These are phyloP conservation scores for Argyresthia albistria DNA, from an alignment of 2,888 invertebrate genomes.

Conservation along the genomic window DNA sequence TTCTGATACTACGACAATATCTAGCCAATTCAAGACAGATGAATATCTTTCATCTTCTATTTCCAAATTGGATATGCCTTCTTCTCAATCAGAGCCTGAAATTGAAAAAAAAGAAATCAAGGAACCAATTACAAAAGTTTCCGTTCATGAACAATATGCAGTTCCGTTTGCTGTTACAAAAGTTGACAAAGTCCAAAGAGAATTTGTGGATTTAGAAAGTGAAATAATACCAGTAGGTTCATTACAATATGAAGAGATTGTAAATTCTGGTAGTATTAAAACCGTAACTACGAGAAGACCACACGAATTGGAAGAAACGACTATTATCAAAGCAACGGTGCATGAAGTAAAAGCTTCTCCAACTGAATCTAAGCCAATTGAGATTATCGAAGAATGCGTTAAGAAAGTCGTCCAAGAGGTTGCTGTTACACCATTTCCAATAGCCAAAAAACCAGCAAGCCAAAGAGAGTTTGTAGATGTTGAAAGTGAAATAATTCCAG, in stretches of 20 bases:
- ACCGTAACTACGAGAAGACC: constrained; percentile 38
- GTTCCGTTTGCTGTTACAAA: constrained; percentile 51
- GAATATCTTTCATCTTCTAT: constrained; percentile 56
- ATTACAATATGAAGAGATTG: constrained; percentile 54
- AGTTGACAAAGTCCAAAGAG: constrained; percentile 44
- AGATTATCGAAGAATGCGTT: constrained; percentile 17
- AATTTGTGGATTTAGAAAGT: constrained; percentile 62
- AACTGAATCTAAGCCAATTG: constrained; percentile 16
- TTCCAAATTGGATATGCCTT: constrained; percentile 53
- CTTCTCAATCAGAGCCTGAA: constrained; percentile 42
- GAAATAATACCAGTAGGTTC: constrained; percentile 62
- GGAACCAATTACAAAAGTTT: constrained; percentile 31
- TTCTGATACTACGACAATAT: constrained; percentile 54
- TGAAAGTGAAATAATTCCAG: constrained; percentile 53
- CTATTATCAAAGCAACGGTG: constrained; percentile 29
- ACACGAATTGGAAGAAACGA: constrained; percentile 23
- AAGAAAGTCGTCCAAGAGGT: constrained; percentile 44
- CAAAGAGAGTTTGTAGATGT: constrained; percentile 66
- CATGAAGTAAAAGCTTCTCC: constrained; percentile 30
- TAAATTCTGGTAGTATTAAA: constrained; percentile 42
- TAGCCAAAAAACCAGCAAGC: constrained; percentile 53
- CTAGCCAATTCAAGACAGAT: constrained; percentile 59
- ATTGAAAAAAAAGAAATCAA: constrained; percentile 32
- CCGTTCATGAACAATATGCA: constrained; percentile 30
- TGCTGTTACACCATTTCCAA: constrained; percentile 59